Evolutionary conservation across 2,113 vertebrate genomes (phyloP).

Genomic region (Chelonoidis abingdonii): DNA sequence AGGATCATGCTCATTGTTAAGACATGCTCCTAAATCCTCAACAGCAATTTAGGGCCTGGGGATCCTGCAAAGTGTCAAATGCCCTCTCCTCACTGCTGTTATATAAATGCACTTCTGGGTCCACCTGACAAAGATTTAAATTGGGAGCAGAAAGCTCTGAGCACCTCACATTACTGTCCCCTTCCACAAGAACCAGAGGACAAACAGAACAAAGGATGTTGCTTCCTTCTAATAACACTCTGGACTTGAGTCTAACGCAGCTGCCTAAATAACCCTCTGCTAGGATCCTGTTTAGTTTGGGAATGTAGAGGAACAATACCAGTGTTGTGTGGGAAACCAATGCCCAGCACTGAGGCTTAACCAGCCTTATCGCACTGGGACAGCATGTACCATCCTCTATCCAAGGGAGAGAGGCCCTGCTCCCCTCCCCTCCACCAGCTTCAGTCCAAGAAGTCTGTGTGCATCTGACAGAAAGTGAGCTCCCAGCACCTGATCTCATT

Average conservation of each 20-base stretch:
- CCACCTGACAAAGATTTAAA: background rate
- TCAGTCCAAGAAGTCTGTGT: background rate
- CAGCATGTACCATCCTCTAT: background rate
- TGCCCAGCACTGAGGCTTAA: background rate
- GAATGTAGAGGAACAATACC: background rate
- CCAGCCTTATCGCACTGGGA: background rate
- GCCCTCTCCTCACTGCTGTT: background rate
- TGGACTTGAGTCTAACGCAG: background rate
- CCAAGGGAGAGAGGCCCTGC: background rate
- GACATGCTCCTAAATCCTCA: background rate
- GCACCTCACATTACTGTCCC: background rate
- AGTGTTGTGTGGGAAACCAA: background rate
- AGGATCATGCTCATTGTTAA: background rate
- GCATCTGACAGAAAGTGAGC: background rate
- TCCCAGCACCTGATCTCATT: background rate
- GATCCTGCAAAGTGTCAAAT: background rate
- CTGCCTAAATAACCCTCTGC: background rate
- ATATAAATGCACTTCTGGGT: background rate
- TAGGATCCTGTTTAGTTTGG: background rate
- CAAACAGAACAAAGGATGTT: background rate
- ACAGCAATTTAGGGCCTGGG: background rate
- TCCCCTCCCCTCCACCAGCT: background rate
- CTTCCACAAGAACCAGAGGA: background rate
- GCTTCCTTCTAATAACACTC: background rate
- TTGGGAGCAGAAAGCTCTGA: background rate